Conservation (phyloP, 2,113 vertebrate species). For the Scalopus aquaticus region DNA sequence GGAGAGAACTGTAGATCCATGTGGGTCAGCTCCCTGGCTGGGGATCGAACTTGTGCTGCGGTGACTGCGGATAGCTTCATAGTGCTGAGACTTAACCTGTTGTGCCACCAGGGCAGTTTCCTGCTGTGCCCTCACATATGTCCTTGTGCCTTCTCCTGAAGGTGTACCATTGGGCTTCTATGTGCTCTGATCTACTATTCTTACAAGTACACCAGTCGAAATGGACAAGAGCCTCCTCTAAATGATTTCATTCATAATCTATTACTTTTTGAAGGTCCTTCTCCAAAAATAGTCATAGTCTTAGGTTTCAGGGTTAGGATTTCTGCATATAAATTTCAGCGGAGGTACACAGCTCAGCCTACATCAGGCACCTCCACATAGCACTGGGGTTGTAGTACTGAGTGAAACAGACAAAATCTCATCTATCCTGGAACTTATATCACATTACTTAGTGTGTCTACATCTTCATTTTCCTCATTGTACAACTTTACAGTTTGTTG, state of each 20-base stretch:
- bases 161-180: not conserved
- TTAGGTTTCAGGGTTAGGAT: rapidly evolving
- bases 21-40: too few relatives aligned
- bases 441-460: not conserved
- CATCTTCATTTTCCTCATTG: not conserved
- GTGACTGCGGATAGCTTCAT: too few relatives aligned
- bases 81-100: too few relatives aligned
- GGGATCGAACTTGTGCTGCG: too few relatives aligned
- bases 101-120: too few relatives aligned
- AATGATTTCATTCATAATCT: not conserved
- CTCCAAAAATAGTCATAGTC: not conserved
- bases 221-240: not conserved
- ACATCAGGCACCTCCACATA: not conserved
- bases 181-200: not conserved
- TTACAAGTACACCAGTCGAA: not conserved
- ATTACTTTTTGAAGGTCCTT: not conserved
- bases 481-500: not conserved
- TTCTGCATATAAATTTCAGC: not conserved
- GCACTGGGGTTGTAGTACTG: not conserved
- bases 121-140: not conserved
- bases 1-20: too few relatives aligned
- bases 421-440: not conserved
- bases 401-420: not conserved
- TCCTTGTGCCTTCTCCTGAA: not conserved
- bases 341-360: not conserved